Conservation (phyloP, 1,140 invertebrate genomes). For the Drosophila albomicans region DNA sequence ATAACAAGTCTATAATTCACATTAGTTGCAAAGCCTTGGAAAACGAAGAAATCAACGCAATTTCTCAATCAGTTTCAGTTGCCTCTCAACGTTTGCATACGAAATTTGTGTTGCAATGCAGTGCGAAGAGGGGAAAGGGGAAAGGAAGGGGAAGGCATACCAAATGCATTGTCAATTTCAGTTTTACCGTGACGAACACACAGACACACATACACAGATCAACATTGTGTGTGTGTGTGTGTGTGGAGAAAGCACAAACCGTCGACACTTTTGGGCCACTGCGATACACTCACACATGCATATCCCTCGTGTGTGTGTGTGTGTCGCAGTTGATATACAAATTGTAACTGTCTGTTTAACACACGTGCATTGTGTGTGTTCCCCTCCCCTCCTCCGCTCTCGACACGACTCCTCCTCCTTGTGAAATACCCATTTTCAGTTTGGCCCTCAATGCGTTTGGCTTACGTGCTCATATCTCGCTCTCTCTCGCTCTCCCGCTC, state of each 20-base stretch:
- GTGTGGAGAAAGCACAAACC: conserved; percentile 13
- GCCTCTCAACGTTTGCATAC: conserved; percentile 36
- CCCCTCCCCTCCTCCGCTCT: not conserved
- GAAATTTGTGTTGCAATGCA: conserved; percentile 43
- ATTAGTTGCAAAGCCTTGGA: conserved; percentile 26
- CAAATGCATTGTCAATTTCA: conserved; percentile 72
- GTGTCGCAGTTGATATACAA: conserved; percentile 59
- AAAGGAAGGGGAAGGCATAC: not conserved
- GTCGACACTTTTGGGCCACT: conserved; percentile 32
- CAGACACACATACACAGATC: conserved; percentile 44
- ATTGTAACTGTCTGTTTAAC: conserved; percentile 75
- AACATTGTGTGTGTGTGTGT: conserved; percentile 54
- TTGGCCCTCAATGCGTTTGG: conserved; percentile 37
- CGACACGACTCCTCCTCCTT: not conserved
- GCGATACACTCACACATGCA: conserved; percentile 22
- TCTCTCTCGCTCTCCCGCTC: not conserved
- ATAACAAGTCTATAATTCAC: not conserved
- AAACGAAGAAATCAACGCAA: conserved; percentile 38
- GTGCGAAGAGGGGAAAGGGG: conserved; percentile 3
- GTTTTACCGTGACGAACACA: conserved; percentile 48
- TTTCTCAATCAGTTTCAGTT: conserved; percentile 30
- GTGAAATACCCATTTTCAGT: conserved; percentile 36
- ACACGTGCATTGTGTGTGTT: conserved; percentile 49
- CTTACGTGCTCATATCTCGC: conserved; percentile 50
- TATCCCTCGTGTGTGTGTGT: conserved; percentile 12